Evolutionary conservation across 2,797 vertebrate genomes (phyloP).

Genomic region (Spatula clypeata): DNA sequence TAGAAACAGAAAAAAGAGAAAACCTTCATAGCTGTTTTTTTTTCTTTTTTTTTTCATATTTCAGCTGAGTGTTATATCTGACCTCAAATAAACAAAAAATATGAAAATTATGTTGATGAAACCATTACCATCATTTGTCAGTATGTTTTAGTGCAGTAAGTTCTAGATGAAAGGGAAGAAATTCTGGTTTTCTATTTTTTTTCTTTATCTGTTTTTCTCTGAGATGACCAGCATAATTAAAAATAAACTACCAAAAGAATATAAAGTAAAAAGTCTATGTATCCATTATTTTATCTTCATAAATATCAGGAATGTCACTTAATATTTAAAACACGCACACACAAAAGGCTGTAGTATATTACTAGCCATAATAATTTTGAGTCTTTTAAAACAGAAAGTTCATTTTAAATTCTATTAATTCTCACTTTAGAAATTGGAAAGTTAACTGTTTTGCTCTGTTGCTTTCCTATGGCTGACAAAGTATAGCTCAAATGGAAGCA

Average conservation of each 20-base stretch:
- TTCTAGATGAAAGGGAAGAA: background rate
- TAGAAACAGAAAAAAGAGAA: background rate
- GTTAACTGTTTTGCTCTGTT: background rate
- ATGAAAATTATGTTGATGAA: background rate
- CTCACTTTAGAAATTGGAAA: background rate
- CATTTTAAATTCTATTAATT: background rate
- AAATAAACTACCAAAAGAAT: background rate
- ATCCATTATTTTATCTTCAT: background rate
- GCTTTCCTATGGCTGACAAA: background rate
- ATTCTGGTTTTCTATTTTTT: background rate
- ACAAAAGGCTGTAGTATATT: background rate
- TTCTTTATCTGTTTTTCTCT: no score
- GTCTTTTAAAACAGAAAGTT: background rate
- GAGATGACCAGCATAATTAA: background rate
- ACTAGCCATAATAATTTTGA: background rate
- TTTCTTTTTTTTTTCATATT: background rate
- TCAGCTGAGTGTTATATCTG: background rate
- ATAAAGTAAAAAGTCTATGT: background rate
- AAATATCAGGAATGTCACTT: background rate
- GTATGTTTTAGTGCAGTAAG: background rate
- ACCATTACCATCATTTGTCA: background rate
- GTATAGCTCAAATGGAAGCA: background rate
- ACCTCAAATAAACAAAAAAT: background rate
- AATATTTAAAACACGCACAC: background rate
- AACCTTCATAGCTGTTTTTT: background rate